Base-by-base conservation (phyloP, 2,113 vertebrate genomes). In the Brachyhypopomus occidentalis region DNA sequence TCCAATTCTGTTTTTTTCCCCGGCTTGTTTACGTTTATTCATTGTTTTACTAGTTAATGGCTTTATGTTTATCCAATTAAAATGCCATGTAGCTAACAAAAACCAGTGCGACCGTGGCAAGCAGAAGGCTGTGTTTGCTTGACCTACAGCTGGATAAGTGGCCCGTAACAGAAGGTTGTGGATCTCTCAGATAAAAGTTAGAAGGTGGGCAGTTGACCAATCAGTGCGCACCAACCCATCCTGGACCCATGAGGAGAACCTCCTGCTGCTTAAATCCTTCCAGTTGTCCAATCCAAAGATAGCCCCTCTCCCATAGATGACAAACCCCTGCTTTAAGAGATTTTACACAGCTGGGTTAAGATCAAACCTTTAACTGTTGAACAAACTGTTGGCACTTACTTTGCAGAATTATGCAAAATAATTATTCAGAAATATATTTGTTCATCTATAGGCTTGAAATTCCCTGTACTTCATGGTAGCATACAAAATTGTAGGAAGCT, bases 141-240 rank as follows among this genome's bases (percentile, higher is more conserved):
- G 78, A 74, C 77, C 83, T 70, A 71, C 83, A 86, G 85, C 77
- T 74, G 80, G 74, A 83, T 17, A 55, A 75, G 85, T 48, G 67
- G 20, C 55, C 73, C 73, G 6, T 84, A 82, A 38, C 70, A 63
- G 84, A 78, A 27, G 79, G 27, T 84, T 84, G 76, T 67, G 85
- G 80, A 84, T 45, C 79, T 75, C 56, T 71, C 72, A 76, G 69
- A 59, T 74, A 82, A 82, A 79, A 72, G 38, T 12, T 20, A 64
- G 30, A 75, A 86, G 85, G 85, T 84, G 83, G 77, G 85, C 74
- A 58, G 83, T 80, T 86, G 76, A 83, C 83, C 63, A n/a, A 63
- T 55, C 45, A 63, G 85, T 84, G 60, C 76, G 84, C 77, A 83
- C 78, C 83, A 86, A 86, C 85, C 83, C 83, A 86, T 84, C 11